These are phyloP conservation scores for Cebidichthys violaceus DNA, from an alignment of 2,113 vertebrate species.

Conservation along the genomic window DNA sequence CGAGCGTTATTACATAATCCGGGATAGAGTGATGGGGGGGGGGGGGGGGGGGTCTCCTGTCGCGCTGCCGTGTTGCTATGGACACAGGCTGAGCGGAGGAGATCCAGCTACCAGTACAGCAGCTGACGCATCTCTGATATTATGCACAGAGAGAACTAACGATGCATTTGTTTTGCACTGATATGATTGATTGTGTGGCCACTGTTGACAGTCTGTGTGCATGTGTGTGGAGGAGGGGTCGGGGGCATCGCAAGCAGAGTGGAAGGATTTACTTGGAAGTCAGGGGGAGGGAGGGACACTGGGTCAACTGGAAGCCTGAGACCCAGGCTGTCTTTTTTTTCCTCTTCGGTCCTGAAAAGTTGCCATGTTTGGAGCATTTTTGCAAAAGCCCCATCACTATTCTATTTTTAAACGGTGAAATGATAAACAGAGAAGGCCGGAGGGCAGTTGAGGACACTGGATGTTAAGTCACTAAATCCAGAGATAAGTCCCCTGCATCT, in stretches of 20 bases:
- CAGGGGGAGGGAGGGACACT: background rate
- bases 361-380: slow-evolving; percentile 23
- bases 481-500: background rate
- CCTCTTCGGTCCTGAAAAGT: slow-evolving; percentile 24
- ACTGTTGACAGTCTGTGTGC: background rate
- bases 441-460: background rate
- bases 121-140: slow-evolving; percentile 17
- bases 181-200: background rate
- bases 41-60: slow-evolving; percentile 33
- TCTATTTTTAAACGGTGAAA: background rate
- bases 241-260: background rate
- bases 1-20: slow-evolving; percentile 71
- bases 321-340: background rate
- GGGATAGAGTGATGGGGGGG: slow-evolving; percentile 39
- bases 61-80: slow-evolving; percentile 60
- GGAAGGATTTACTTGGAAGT: slow-evolving; percentile 7
- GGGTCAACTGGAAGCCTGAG: slow-evolving; percentile 29
- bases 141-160: background rate
- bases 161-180: background rate
- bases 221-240: background rate
- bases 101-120: background rate
- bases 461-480: slow-evolving; percentile 4
- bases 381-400: background rate
- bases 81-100: slow-evolving; percentile 45
- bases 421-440: background rate